Percentiles rank a stretch among this genome's conserved stretches.
These are phyloP conservation scores for Helogale parvula DNA, from an alignment of 2,113 vertebrate species.

Conservation along the genomic window DNA sequence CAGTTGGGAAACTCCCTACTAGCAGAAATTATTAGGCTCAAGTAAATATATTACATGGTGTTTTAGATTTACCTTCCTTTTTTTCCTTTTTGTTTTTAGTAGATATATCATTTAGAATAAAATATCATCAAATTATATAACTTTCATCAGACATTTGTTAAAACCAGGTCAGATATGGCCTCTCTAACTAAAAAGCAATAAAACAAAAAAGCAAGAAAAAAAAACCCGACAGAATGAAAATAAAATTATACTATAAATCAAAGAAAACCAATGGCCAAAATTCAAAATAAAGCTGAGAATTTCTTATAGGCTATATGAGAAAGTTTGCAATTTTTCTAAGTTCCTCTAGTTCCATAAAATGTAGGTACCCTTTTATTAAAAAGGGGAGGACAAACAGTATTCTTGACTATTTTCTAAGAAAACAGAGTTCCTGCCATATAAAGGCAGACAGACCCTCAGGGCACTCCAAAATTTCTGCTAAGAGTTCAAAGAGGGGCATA, in stretches of 20 bases:
- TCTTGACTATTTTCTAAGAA: slow-evolving; percentile 78
- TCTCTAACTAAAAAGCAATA: neutral
- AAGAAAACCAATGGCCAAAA: neutral
- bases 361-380: slow-evolving; percentile 50
- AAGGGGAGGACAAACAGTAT: slow-evolving; percentile 37
- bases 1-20: neutral
- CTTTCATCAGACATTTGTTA: neutral
- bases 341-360: slow-evolving; percentile 55
- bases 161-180: neutral
- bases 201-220: neutral
- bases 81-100: neutral
- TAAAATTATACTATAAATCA: neutral
- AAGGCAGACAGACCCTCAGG: slow-evolving; percentile 60
- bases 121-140: neutral
- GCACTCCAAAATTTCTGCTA: slow-evolving; percentile 63
- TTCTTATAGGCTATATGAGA: neutral
- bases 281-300: slow-evolving; percentile 18
- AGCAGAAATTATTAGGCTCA: neutral
- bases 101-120: neutral
- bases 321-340: slow-evolving; percentile 36
- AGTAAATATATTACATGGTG: neutral
- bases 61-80: neutral
- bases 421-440: slow-evolving; percentile 65
- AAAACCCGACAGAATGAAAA: neutral
- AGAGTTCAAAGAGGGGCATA: slow-evolving; percentile 81